These are phyloP conservation scores for Callorhinus ursinus DNA, from an alignment of 2,113 vertebrate species.

Conservation along the genomic window DNA sequence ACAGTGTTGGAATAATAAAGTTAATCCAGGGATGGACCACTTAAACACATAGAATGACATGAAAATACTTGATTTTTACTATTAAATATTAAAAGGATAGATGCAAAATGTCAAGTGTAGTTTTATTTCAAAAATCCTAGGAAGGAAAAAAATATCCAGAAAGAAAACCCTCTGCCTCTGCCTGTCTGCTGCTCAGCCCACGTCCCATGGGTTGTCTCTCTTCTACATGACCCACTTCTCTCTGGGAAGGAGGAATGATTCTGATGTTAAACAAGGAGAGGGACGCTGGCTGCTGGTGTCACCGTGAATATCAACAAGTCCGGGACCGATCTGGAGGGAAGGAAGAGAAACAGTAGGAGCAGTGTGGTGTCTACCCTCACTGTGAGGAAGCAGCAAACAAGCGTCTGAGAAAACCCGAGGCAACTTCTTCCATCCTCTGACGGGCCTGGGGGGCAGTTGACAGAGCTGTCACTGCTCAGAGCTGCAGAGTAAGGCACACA, in stretches of 20 bases:
- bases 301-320: background rate
- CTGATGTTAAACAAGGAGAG: background rate
- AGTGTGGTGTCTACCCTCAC: background rate
- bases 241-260: background rate
- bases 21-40: background rate
- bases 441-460: background rate
- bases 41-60: background rate
- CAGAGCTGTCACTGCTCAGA: background rate
- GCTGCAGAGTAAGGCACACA: background rate
- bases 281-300: background rate
- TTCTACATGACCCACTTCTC: background rate
- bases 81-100: background rate
- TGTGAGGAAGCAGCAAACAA: background rate
- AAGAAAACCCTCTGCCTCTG: background rate
- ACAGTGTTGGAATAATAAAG: background rate
- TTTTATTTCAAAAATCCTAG: background rate
- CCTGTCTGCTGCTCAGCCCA: background rate
- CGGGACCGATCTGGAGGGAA: background rate
- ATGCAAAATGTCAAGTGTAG: background rate
- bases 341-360: background rate
- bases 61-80: constrained; percentile 4
- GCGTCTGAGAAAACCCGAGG: background rate
- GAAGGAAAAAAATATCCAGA: background rate
- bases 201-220: background rate
- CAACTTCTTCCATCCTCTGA: background rate